These are phyloP conservation scores for Elgaria multicarinata DNA, from an alignment of 2,113 vertebrate genomes.

Conservation along the genomic window DNA sequence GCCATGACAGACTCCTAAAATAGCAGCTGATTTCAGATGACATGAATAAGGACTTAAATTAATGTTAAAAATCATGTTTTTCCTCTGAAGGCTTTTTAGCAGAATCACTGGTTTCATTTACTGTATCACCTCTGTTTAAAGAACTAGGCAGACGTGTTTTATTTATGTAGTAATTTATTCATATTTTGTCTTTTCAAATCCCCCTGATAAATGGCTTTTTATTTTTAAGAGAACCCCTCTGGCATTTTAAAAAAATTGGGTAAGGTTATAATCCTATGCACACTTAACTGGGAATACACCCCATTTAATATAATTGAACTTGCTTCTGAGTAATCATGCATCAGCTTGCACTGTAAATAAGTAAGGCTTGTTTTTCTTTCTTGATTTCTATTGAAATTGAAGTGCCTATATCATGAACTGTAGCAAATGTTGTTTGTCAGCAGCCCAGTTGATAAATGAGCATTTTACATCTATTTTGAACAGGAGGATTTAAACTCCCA, in stretches of 20 bases:
- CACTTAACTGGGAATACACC: no score
- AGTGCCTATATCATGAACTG: neutral
- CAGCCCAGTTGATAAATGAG: neutral
- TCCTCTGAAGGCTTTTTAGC: neutral
- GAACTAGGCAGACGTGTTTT: slow-evolving; percentile 59
- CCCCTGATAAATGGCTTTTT: slow-evolving; percentile 49
- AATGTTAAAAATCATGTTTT: slow-evolving; percentile 51
- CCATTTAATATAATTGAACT: no score
- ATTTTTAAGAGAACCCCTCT: neutral
- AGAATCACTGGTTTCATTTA: slow-evolving; percentile 47
- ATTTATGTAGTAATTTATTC: slow-evolving; percentile 73
- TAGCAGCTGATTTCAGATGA: slow-evolving; percentile 20
- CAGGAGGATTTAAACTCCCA: neutral
- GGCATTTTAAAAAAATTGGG: slow-evolving; percentile 38
- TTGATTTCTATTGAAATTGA: neutral
- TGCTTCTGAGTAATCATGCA: no score
- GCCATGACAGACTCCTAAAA: neutral
- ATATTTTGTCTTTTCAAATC: slow-evolving; percentile 59
- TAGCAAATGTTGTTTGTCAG: neutral
- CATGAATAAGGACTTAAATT: neutral
- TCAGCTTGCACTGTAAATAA: slow-evolving; percentile 26
- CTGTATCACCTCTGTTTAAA: slow-evolving; percentile 39
- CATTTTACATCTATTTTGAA: neutral
- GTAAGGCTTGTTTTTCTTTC: slow-evolving; percentile 11
- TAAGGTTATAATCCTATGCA: no score